Percentiles rank a stretch among this genome's conserved stretches.
Evolutionary conservation across 2,113 vertebrate species (phyloP).

Genomic region (Aegithalos caudatus): DNA sequence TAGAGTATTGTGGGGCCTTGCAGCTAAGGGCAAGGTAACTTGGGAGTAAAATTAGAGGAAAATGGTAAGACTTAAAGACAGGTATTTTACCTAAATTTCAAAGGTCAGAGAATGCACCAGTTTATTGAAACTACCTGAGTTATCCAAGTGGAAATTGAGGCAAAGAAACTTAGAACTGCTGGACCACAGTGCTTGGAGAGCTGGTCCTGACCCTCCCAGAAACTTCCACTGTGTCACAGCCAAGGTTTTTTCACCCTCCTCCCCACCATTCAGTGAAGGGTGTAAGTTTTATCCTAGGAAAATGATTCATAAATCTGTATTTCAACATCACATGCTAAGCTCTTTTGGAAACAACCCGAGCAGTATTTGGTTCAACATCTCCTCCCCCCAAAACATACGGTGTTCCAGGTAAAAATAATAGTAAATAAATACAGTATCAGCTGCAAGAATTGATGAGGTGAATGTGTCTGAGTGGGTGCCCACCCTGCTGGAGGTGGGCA

Average conservation of each 20-base stretch:
- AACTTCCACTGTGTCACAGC: not conserved
- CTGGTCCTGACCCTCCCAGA: not conserved
- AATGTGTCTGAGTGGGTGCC: not conserved
- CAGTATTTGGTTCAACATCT: not conserved
- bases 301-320: not conserved
- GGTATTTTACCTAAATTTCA: not conserved
- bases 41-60: not conserved
- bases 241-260: not conserved
- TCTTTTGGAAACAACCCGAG: not conserved
- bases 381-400: not conserved
- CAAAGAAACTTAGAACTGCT: not conserved
- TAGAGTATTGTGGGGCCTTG: not conserved
- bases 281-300: not conserved
- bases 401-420: not conserved
- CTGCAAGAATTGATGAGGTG: not conserved
- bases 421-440: not conserved
- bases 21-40: not conserved
- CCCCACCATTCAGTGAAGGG: not conserved
- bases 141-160: not conserved
- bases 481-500: not conserved
- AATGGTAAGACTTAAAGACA: not conserved
- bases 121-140: not conserved
- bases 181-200: not conserved
- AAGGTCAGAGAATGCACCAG: not conserved
- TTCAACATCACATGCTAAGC: not conserved